Evolutionary conservation across 2,113 vertebrate genomes (phyloP).

Genomic region (Chaetops frenatus): DNA sequence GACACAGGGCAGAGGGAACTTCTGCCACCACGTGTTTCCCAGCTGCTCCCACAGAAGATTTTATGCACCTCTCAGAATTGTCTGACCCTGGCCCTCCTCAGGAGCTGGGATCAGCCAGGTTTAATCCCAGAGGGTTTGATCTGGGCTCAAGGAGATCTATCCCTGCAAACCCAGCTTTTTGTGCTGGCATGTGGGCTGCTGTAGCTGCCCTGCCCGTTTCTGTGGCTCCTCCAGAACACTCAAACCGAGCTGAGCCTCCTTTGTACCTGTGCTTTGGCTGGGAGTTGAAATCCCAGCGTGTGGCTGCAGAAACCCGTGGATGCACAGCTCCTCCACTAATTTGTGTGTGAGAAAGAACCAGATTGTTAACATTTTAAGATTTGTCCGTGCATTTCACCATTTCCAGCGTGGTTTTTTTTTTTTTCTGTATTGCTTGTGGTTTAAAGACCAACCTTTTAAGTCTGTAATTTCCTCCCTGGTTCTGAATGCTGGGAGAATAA

Average conservation of each 20-base stretch:
- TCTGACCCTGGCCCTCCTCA: background rate
- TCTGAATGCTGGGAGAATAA: background rate
- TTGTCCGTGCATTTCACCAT: background rate
- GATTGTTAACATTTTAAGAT: background rate
- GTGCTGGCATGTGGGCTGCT: background rate
- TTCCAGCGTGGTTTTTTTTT: background rate
- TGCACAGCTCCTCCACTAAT: background rate
- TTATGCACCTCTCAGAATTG: background rate
- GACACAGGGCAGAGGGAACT: background rate
- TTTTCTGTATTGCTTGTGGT: background rate
- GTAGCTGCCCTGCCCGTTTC: background rate
- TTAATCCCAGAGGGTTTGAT: background rate
- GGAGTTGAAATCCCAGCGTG: background rate
- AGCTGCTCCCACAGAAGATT: background rate
- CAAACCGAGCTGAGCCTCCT: background rate
- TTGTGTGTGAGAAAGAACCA: background rate
- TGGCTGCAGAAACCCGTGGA: background rate
- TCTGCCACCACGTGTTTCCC: background rate
- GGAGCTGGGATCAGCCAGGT: background rate
- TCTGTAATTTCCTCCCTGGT: conserved; percentile 18
- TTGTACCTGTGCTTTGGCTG: background rate
- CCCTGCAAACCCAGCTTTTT: background rate
- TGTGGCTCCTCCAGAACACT: background rate
- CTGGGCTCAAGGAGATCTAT: background rate
- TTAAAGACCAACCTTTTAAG: conserved; percentile 28